A percentile compares a stretch with the other conserved stretches of the same genome.
phyloP scores from a whole-genome alignment of 2,113 vertebrate species.

The Sitta europaea region DNA sequence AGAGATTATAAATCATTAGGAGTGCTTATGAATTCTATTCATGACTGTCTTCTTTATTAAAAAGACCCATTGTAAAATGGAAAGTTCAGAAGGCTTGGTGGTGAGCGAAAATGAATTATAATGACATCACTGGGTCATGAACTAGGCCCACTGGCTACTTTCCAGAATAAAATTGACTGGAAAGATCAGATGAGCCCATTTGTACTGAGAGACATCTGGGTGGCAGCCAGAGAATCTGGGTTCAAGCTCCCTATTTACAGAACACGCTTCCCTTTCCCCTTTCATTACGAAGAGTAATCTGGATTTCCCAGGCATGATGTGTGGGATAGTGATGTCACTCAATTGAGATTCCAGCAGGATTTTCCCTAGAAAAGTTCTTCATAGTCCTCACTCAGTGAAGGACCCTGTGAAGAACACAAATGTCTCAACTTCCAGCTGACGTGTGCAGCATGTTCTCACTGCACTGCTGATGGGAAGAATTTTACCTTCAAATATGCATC shows the following conservation, averaged over 20 bases:
- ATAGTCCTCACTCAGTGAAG: background rate
- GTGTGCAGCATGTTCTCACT: slow-evolving; percentile 20
- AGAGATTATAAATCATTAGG: slow-evolving; percentile 73
- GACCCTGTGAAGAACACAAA: slow-evolving; percentile 53
- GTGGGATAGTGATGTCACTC: slow-evolving; percentile 28
- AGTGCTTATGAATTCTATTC: slow-evolving; percentile 77
- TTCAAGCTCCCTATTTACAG: slow-evolving; percentile 76
- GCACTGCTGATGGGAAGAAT: slow-evolving; percentile 25
- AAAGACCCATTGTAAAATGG: slow-evolving; percentile 79
- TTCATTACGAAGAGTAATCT: slow-evolving; percentile 51
- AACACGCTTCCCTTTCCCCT: slow-evolving; percentile 66
- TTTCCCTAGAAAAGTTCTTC: slow-evolving; percentile 53
- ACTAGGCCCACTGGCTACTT: slow-evolving; percentile 78
- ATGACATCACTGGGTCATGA: slow-evolving; percentile 79
- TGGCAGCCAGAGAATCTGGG: slow-evolving; percentile 73
- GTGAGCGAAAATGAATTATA: slow-evolving; percentile 76
- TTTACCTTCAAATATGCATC: slow-evolving; percentile 61
- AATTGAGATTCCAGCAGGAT: slow-evolving; percentile 34
- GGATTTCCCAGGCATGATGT: slow-evolving; percentile 51
- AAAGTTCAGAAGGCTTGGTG: slow-evolving; percentile 77
- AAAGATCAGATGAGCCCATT: slow-evolving; percentile 76
- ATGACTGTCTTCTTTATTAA: slow-evolving; percentile 76
- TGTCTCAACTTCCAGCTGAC: slow-evolving; percentile 53
- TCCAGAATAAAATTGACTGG: slow-evolving; percentile 80
- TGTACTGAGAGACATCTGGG: slow-evolving; percentile 69